Evolutionary conservation across 1,140 invertebrate genomes (phyloP), one percentile per base, ranked within the genome.

Genomic region (Colletes latitarsis): DNA sequence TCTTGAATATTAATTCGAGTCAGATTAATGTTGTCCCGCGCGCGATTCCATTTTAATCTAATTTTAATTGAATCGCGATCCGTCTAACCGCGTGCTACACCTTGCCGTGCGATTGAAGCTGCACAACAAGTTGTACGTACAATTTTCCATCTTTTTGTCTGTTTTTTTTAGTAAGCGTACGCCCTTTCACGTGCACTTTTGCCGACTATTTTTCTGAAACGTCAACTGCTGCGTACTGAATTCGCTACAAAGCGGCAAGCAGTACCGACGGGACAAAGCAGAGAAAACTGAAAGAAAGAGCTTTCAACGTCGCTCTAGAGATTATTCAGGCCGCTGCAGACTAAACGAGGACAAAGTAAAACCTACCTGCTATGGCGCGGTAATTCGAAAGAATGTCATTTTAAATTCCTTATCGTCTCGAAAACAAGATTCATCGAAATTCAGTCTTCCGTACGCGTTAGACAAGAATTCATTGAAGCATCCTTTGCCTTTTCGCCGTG

Each of bases 181-280:
- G 43, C 21, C 30, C 30, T 9, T 49, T 49, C 49, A 12, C 49
- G 10, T 49, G 49, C 10, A 49, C 12, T 41, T 41, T 57, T 30
- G 19, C 52, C 30, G 30, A 72, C 52, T 55, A 64, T 73, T 79
- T 64, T 19, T 19, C 46, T 67, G n/a, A 19, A 62, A 73, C 70
- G 41, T 64, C 15, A 79, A 66, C 70, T 76, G 82, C 55, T 74
- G 78, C 73, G 66, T 58, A 67, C 30, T 83, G 81, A 87, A 86
- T 81, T 87, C 82, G 72, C 81, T 86, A 83, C 84, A 80, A 87
- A 86, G 77, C 63, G 79, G 68, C 73, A 85, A 86, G 83, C 85
- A 83, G 82, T 86, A 63, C 69, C 15, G 10, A 41, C 69, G n/a
- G 41, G 46, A 78, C 76, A 78, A 63, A 78, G 85, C 73, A 58